phyloP scores from a whole-genome alignment of 1,140 invertebrate species.

The Zeugodacus cucurbitae region DNA sequence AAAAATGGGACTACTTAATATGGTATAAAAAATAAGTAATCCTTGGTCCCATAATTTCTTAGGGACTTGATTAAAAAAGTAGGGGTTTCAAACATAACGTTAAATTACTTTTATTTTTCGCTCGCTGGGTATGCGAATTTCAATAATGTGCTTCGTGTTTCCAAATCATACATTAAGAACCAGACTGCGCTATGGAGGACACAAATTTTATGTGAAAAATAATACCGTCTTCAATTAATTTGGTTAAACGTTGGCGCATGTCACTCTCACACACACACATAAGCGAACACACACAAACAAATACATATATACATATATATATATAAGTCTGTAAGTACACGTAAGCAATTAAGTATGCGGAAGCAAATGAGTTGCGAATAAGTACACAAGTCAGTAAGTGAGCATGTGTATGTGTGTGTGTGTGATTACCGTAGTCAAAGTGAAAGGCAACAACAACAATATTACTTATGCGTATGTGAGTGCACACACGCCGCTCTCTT shows the following conservation, averaged over 20 bases:
- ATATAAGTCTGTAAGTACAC: not conserved
- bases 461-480: not conserved
- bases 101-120: no score
- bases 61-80: no score
- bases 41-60: no score
- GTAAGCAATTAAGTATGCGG: not conserved
- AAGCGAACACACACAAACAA: not conserved
- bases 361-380: constrained; percentile 26
- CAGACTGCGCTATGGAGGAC: not conserved
- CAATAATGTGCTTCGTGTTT: not conserved
- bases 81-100: no score
- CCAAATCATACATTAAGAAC: not conserved
- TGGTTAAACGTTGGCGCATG: constrained; percentile 4
- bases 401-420: not conserved
- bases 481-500: not conserved
- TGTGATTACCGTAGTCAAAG: not conserved
- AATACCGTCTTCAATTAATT: constrained; percentile 4
- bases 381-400: not conserved
- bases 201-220: constrained; percentile 23
- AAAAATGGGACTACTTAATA: no score
- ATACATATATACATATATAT: not conserved
- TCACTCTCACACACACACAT: not conserved
- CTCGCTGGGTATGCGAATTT: not conserved
- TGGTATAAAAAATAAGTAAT: no score
- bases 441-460: not conserved